Base-by-base conservation (phyloP, 2,888 invertebrate species). In the Teleogryllus oceanicus region DNA sequence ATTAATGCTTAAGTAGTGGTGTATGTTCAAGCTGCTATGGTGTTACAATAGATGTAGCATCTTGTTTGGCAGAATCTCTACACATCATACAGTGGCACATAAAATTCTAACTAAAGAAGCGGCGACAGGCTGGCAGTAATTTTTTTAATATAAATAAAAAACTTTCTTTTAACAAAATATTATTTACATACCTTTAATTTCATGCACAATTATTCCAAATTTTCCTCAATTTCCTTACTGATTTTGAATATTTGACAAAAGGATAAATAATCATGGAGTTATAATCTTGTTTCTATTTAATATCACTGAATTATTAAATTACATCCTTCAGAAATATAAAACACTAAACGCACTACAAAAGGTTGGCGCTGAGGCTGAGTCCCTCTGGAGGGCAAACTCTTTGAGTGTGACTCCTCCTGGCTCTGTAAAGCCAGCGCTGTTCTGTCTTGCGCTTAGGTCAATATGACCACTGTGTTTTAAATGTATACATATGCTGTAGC, bases 361-460 rank as follows among this genome's bases (percentile, higher is more conserved):
- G 37, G 37, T 37, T 37, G 37, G 37, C 37, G 37, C 37, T 37
- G 37, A 37, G 37, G 37, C 37, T 37, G 37, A 37, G 37, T 37
- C 5, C 37, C 37, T 5, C 8, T 4, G 37, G 37, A 37, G 37
- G 37, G 37, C 37, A 37, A 24, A 24, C 24, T 24, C 37, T 37
- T 8, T 37, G 37, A 37, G 37, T 37, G 16, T n/a, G n/a, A 11
- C 16, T 62, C 62, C 13, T 62, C n/a, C 13, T 62, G 62, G n/a
- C 62, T 62, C 13, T 62, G 62, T 8, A 62, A 62, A 62, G 37
- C n/a, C 62, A 62, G 62, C 62, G 62, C 62, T 62, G 62, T 18
- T 16, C 62, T 62, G 62, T 62, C 62, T 62, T 62, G 62, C n/a
- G 62, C 62, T 62, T 62, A 62, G 62, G 62, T 37, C 62, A 62